A percentile compares a stretch with the other conserved stretches of the same genome.
These are phyloP conservation scores for Podarcis cretensis DNA, from an alignment of 2,113 vertebrate genomes.

Conservation along the genomic window DNA sequence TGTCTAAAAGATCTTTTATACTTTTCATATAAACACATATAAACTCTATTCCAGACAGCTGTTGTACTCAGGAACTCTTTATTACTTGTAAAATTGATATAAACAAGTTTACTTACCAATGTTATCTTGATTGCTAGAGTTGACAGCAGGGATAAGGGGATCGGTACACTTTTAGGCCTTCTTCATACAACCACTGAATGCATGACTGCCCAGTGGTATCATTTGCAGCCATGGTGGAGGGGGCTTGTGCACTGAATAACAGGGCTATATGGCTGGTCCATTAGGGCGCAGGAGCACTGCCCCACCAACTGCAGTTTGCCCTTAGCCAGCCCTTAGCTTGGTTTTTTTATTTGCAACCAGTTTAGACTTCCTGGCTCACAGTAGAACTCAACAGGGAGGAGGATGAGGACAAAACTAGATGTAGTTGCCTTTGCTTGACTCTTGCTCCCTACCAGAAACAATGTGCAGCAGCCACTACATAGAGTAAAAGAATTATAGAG, in stretches of 20 bases:
- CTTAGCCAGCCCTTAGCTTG: too few relatives aligned
- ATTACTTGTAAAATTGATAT: constrained; percentile 67
- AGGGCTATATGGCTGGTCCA: too few relatives aligned
- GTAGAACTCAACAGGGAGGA: too few relatives aligned
- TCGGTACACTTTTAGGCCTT: background rate
- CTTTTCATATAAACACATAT: constrained; percentile 69
- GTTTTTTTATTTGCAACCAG: too few relatives aligned
- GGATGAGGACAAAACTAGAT: too few relatives aligned
- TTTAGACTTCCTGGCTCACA: too few relatives aligned
- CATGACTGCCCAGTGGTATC: background rate
- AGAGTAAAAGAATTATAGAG: background rate
- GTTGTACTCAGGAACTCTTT: constrained; percentile 61
- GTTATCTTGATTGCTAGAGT: constrained; percentile 51
- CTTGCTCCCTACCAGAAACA: too few relatives aligned
- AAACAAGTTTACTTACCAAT: constrained; percentile 52
- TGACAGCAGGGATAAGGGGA: background rate
- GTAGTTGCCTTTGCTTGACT: too few relatives aligned
- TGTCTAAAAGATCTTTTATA: constrained; percentile 73
- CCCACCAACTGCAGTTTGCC: too few relatives aligned
- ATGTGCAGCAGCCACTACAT: background rate
- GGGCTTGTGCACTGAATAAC: too few relatives aligned
- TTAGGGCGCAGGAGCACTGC: too few relatives aligned
- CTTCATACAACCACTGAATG: background rate
- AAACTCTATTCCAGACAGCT: constrained; percentile 71
- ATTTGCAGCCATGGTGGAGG: background rate